Conservation (phyloP, 2,797 vertebrate genomes). For the Adelosebastes latens region DNA sequence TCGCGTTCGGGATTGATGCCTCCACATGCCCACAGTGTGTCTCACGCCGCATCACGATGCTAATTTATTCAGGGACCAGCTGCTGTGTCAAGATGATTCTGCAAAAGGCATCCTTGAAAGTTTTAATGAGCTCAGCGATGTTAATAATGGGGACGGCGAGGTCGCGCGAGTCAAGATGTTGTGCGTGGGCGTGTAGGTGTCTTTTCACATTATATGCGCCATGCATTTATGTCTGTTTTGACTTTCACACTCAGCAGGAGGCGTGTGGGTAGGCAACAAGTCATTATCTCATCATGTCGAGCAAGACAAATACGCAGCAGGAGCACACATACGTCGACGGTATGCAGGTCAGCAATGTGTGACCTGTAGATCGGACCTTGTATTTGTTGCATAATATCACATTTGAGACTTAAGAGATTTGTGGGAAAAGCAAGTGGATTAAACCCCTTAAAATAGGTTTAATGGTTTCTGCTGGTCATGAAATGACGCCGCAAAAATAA, state of each 20-base stretch:
- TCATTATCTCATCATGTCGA: slow-evolving; percentile 34
- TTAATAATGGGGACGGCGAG: slow-evolving; percentile 55
- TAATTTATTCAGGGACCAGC: slow-evolving; percentile 77
- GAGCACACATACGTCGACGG: background rate
- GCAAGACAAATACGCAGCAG: slow-evolving; percentile 14
- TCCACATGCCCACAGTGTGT: slow-evolving; percentile 38
- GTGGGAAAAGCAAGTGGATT: slow-evolving; percentile 9
- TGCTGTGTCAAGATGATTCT: slow-evolving; percentile 73
- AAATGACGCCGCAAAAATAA: background rate
- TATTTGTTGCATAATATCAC: slow-evolving; percentile 32
- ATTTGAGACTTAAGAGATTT: slow-evolving; percentile 14
- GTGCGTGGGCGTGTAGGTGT: background rate
- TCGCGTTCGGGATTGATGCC: slow-evolving; percentile 40
- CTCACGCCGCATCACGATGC: slow-evolving; percentile 61
- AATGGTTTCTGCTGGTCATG: background rate
- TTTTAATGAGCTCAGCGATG: slow-evolving; percentile 71
- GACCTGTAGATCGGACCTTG: slow-evolving; percentile 1
- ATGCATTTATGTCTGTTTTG: slow-evolving; percentile 7
- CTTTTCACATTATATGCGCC: background rate
- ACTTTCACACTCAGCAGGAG: slow-evolving; percentile 25
- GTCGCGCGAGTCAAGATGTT: slow-evolving; percentile 44
- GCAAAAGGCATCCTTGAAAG: slow-evolving; percentile 71
- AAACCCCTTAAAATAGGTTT: background rate
- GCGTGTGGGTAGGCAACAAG: slow-evolving; percentile 16
- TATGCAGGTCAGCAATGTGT: slow-evolving; percentile 15